These are phyloP conservation scores for Abrostola triplasia DNA, from an alignment of 2,888 invertebrate genomes.

Conservation along the genomic window DNA sequence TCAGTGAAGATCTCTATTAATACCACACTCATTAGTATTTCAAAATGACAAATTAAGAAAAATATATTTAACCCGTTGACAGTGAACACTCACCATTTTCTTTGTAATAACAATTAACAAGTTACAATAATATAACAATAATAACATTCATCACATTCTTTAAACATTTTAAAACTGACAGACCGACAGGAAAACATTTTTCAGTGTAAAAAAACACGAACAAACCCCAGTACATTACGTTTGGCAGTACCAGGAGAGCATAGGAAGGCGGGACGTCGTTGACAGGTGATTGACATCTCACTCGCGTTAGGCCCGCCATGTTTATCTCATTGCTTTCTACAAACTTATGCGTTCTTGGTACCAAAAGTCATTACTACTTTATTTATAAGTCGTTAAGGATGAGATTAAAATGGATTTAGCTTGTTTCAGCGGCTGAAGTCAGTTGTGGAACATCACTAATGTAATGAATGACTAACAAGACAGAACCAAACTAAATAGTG, in stretches of 20 bases:
- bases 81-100: conserved; percentile 39
- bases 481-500: conserved; percentile 86
- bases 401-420: conserved; percentile 44
- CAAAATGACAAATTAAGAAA: conserved; percentile 21
- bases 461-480: conserved; percentile 87
- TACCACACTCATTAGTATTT: conserved; percentile 31
- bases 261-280: conserved; percentile 81
- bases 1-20: background rate
- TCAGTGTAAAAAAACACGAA: conserved; percentile 62
- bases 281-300: conserved; percentile 88
- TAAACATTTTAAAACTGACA: conserved; percentile 58
- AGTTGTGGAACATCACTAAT: conserved; percentile 80
- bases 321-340: conserved; percentile 81
- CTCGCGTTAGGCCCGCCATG: conserved; percentile 82
- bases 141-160: conserved; percentile 61
- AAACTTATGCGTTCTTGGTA: conserved; percentile 45
- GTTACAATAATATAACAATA: conserved; percentile 53
- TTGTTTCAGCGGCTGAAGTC: conserved; percentile 13
- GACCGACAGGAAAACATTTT: conserved; percentile 61
- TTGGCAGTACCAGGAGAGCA: conserved; percentile 81
- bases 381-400: conserved; percentile 38
- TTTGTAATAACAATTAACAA: conserved; percentile 51
- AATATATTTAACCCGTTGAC: conserved; percentile 47
- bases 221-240: conserved; percentile 76
- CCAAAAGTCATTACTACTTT: conserved; percentile 34